Conservation (phyloP, 2,888 invertebrate species). For the Pinctada fucata region DNA sequence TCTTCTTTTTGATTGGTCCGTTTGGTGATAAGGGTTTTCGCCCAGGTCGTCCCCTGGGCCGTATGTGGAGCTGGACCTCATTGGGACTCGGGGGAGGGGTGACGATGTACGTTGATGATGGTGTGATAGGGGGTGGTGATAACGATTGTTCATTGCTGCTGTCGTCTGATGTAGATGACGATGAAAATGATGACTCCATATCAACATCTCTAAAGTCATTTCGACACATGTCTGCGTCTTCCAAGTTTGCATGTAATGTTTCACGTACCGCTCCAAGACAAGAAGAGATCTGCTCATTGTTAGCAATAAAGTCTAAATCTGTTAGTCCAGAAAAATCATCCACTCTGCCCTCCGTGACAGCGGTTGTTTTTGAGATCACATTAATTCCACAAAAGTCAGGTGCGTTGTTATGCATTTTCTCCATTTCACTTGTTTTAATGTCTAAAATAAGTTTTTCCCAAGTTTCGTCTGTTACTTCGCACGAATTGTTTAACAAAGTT, state of each 20-base stretch:
- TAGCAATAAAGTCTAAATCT: slow-evolving; percentile 17
- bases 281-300: slow-evolving; percentile 6
- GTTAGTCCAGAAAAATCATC: background rate
- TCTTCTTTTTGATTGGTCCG: slow-evolving; percentile 25
- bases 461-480: slow-evolving; percentile 19
- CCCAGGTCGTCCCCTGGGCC: slow-evolving; percentile 29
- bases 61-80: background rate
- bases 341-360: background rate
- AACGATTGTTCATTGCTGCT: too few relatives aligned
- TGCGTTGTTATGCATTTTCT: background rate
- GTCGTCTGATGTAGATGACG: background rate
- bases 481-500: slow-evolving; percentile 83
- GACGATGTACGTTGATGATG: background rate
- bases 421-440: slow-evolving; percentile 20
- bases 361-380: background rate
- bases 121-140: background rate
- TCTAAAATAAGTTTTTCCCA: slow-evolving; percentile 23
- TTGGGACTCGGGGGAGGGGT: slow-evolving; percentile 21
- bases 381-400: background rate
- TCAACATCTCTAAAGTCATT: background rate
- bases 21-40: slow-evolving; percentile 16
- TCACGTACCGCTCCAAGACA: slow-evolving; percentile 20
- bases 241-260: slow-evolving; percentile 3
- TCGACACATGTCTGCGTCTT: background rate
- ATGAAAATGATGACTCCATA: background rate